Evolutionary conservation across 2,888 invertebrate species (phyloP).

Genomic region (Craniophora ligustri): DNA sequence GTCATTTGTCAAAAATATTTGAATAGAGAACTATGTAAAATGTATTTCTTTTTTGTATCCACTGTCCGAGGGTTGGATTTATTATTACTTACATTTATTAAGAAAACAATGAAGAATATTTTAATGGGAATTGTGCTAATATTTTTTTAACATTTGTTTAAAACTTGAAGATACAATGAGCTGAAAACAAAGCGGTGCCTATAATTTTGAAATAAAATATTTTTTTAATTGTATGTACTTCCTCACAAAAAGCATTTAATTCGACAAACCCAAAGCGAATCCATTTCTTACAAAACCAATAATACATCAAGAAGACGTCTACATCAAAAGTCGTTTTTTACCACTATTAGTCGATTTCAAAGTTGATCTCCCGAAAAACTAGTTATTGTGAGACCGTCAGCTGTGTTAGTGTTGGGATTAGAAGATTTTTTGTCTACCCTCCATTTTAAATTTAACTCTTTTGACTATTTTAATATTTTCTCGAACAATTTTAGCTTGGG

Average conservation of each 20-base stretch:
- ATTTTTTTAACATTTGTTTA: not conserved
- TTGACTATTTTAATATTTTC: slow-evolving; percentile 88
- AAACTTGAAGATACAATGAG: too few relatives aligned
- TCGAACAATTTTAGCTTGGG: slow-evolving; percentile 81
- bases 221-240: too few relatives aligned
- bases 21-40: slow-evolving; percentile 55
- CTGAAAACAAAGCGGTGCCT: too few relatives aligned
- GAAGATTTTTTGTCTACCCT: slow-evolving; percentile 76
- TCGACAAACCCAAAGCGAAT: slow-evolving; percentile 44
- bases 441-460: slow-evolving; percentile 88
- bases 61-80: slow-evolving; percentile 6
- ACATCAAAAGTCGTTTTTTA: slow-evolving; percentile 35
- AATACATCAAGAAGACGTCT: slow-evolving; percentile 36
- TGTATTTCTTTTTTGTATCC: slow-evolving; percentile 16
- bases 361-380: slow-evolving; percentile 53
- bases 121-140: not conserved
- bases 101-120: not conserved
- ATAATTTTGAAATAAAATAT: too few relatives aligned
- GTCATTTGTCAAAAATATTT: slow-evolving; percentile 64
- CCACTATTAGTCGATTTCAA: slow-evolving; percentile 45
- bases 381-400: slow-evolving; percentile 75
- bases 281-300: slow-evolving; percentile 33
- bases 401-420: slow-evolving; percentile 87
- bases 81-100: slow-evolving; percentile 1
- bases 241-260: slow-evolving; percentile 13